Evolutionary conservation across 1,140 invertebrate genomes (phyloP).

Genomic region (Reticulitermes speratus): DNA sequence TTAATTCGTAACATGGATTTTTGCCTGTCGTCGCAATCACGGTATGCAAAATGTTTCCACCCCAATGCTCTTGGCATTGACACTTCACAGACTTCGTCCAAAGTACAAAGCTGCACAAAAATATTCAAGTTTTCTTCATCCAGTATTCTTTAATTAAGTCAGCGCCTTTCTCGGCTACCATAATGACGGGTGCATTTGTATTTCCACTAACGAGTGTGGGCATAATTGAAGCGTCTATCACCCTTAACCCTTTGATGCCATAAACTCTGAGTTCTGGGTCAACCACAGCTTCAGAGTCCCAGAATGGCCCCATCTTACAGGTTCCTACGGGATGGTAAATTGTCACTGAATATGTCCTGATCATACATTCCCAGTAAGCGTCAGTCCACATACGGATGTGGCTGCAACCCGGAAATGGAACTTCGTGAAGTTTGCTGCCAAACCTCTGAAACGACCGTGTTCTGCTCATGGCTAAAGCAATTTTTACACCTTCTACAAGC

Average conservation of each 20-base stretch:
- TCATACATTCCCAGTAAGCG: slow-evolving; percentile 81
- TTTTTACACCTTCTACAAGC: slow-evolving; percentile 80
- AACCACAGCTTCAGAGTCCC: slow-evolving; percentile 82
- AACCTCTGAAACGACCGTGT: slow-evolving; percentile 66
- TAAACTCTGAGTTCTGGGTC: slow-evolving; percentile 69
- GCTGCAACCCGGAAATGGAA: slow-evolving; percentile 69
- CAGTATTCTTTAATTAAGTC: slow-evolving; percentile 82
- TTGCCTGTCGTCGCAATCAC: too few relatives aligned
- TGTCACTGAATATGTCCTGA: slow-evolving; percentile 74
- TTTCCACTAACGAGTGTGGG: slow-evolving; percentile 80
- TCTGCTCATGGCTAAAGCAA: slow-evolving; percentile 69
- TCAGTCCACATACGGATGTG: slow-evolving; percentile 66
- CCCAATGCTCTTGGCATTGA: too few relatives aligned
- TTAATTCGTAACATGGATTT: too few relatives aligned
- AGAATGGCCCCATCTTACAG: slow-evolving; percentile 88
- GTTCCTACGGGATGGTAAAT: slow-evolving; percentile 88
- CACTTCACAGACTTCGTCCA: too few relatives aligned
- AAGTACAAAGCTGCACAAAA: too few relatives aligned
- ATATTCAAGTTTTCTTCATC: slow-evolving; percentile 61
- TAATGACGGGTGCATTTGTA: slow-evolving; percentile 79
- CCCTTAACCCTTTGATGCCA: slow-evolving; percentile 72
- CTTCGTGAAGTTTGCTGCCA: slow-evolving; percentile 64
- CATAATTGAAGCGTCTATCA: slow-evolving; percentile 86
- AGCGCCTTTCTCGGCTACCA: slow-evolving; percentile 82
- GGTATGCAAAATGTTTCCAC: too few relatives aligned